These are phyloP conservation scores for Boulengeromyrus knoepffleri DNA, from an alignment of 2,113 vertebrate species.

Conservation along the genomic window DNA sequence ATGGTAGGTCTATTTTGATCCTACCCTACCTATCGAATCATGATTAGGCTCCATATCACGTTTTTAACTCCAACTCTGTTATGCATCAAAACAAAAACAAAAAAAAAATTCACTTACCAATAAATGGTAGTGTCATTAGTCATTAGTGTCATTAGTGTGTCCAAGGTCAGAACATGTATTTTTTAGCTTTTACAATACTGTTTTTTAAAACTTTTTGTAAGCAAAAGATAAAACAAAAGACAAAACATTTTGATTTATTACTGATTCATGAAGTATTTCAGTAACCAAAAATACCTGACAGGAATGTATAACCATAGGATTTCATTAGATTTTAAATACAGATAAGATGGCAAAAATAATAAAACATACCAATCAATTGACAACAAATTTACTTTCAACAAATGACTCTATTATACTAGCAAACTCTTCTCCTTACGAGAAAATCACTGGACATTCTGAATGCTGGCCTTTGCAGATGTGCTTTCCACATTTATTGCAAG, in stretches of 20 bases:
- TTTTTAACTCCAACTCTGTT: not conserved
- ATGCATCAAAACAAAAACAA: not conserved
- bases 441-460: not conserved
- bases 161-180: not conserved
- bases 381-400: not conserved
- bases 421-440: not conserved
- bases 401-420: not conserved
- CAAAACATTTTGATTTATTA: not conserved
- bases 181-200: not conserved
- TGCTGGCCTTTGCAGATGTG: not conserved
- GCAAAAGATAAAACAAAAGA: not conserved
- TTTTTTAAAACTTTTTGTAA: not conserved
- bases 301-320: not conserved
- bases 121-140: not conserved
- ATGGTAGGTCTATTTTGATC: not conserved
- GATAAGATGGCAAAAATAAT: not conserved
- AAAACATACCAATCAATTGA: not conserved
- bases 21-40: not conserved
- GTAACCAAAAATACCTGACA: not conserved
- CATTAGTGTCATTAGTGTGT: not conserved
- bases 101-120: not conserved
- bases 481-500: not conserved
- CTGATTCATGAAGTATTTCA: not conserved
- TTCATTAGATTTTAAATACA: not conserved
- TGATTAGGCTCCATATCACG: not conserved